Base-by-base conservation (phyloP, 2,113 vertebrate species). In the Nerophis ophidion region DNA sequence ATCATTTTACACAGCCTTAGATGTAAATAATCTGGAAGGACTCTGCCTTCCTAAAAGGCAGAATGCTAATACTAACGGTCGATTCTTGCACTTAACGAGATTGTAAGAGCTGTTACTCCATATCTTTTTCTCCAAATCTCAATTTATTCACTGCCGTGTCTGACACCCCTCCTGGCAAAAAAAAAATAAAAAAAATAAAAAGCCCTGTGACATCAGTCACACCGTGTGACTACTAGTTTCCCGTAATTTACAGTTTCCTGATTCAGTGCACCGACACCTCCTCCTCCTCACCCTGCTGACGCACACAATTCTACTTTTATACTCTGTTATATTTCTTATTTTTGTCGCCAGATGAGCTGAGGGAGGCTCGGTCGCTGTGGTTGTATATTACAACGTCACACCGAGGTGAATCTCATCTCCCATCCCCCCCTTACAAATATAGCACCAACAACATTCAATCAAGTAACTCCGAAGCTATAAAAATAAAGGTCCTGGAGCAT, bases 181-280 rank as follows among this genome's bases (percentile, higher is more conserved):
- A 26, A 74, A 65, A 76, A 64, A 71, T 4, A 26, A 26, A 26
- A 26, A 26, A 74, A 65, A 76, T 61, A 71, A 60, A 42, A 66
- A 74, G 70, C 77, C 74, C 61, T 63, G 52, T 19, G 63, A 73
- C 73, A 79, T 66, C 70, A 56, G 71, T 80, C 72, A 57, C 65
- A 67, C 65, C 5, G 10, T 13, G 36, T 38, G 36, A 52, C 19
- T 26, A 5, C 71, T n/a, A 57, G 7, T 59, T 48, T 71, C 63
- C 66, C 60, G 75, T 72, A 66, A 78, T 78, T 83, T 77, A 58
- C 76, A 67, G 62, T 71, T 79, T 75, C 62, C 70, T 38, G 50
- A 62, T 48, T 60, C 16, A 1, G 42, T 48, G 16, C 8, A 38
- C 55, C 53, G 40, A 12, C 49, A 26, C 40, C 5, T 63, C 16